Base-by-base conservation (phyloP, 2,113 vertebrate species). In the Brachionichthys hirsutus region DNA sequence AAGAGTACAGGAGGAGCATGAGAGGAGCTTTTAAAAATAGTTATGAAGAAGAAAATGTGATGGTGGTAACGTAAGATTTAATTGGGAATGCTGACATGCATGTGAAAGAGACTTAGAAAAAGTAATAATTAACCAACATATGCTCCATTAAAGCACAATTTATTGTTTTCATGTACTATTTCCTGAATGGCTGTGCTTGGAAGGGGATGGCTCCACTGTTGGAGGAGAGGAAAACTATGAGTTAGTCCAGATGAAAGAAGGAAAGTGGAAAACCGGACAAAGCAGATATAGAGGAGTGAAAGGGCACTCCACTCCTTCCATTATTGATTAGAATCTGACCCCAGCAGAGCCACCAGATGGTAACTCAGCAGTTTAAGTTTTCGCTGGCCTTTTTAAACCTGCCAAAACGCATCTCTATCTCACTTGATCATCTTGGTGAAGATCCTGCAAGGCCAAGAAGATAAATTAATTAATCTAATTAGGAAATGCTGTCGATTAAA, bases 311-410 rank as follows among this genome's bases (percentile, higher is more conserved):
- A 61, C 75, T 78, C 75, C 60, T 85, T 91, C 87, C 81, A 85
- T 88, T 91, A 94, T 91, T 91, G 92, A 91, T 91, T 80, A 73
- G 72, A 78, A 78, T 84, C 75, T 84, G 83, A 85, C 71, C 78
- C 67, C 73, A 80, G 64, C 74, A 75, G 73, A 75, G 70, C 60
- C 77, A 72, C 75, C 78, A 86, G 74, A 85, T 88, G 84, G 81
- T 73, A 88, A 54, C 70, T 67, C 77, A 79, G 70, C 80, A 85
- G 85, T 85, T 87, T 66, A 71, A 84, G 67, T 88, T 89, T 88
- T 80, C 74, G 45, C 38, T 16, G 63, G 75, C 62, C 70, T 83
- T 77, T 85, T 90, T 86, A 89, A 87, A 80, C 70, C 81, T 81
- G 78, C 74, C 76, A 76, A 51, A 70, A 45, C 66, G 73, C 54